These are phyloP conservation scores for Patiria pectinifera DNA, from an alignment of 53 echinoderm and acorn worm species.

Conservation along the genomic window DNA sequence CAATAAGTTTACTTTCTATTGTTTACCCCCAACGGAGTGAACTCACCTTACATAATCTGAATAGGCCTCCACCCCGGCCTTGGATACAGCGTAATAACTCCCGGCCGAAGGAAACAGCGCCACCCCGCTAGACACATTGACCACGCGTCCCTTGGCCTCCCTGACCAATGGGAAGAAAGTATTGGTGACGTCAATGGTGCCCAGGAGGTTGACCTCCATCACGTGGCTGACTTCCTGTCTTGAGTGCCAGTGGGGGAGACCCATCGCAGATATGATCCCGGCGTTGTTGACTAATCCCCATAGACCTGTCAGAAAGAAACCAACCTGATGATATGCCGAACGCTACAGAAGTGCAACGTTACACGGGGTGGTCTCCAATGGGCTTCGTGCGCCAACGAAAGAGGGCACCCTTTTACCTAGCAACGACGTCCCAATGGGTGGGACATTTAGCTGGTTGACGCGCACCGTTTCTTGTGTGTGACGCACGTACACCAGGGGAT, in stretches of 20 bases:
- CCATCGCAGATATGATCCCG: slow-evolving; percentile 54
- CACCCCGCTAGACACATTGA: slow-evolving; percentile 78
- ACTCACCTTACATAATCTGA: slow-evolving; percentile 30
- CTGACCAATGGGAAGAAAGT: slow-evolving; percentile 76
- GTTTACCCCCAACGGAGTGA: neutral
- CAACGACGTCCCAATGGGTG: too few relatives aligned
- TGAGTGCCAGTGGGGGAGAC: slow-evolving; percentile 69
- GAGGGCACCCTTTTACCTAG: too few relatives aligned
- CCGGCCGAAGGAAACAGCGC: slow-evolving; percentile 48
- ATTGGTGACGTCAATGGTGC: slow-evolving; percentile 72
- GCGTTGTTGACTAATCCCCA: slow-evolving; percentile 93
- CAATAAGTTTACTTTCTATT: too few relatives aligned
- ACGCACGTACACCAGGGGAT: too few relatives aligned
- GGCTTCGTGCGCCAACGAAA: too few relatives aligned
- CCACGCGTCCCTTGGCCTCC: slow-evolving; percentile 77
- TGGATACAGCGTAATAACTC: slow-evolving; percentile 12
- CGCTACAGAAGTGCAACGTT: neutral
- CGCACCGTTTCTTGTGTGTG: too few relatives aligned
- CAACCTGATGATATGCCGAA: too few relatives aligned
- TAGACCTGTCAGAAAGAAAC: slow-evolving; percentile 38
- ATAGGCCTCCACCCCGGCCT: slow-evolving; percentile 25
- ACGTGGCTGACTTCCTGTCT: slow-evolving; percentile 62
- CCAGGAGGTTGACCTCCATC: slow-evolving; percentile 74
- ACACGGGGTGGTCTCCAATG: too few relatives aligned
- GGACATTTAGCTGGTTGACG: too few relatives aligned